A percentile compares a stretch with the other conserved stretches of the same genome.
These are phyloP conservation scores for Falco naumanni DNA, from an alignment of 2,797 vertebrate species.

Conservation along the genomic window DNA sequence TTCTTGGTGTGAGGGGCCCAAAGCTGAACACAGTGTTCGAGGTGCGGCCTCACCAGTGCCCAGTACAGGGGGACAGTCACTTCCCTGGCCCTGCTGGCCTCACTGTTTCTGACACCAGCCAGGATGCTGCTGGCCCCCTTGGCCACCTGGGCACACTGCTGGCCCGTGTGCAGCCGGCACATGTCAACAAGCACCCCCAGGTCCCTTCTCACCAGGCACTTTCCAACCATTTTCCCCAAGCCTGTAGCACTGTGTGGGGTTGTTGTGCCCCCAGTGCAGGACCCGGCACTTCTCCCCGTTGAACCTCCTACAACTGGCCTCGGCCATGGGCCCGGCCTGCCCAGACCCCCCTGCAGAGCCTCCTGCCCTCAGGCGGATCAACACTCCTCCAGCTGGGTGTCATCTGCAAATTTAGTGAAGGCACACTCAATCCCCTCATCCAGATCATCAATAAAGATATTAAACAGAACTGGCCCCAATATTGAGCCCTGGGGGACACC, in stretches of 20 bases:
- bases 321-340: not conserved
- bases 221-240: too few species aligned
- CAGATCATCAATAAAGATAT: not conserved
- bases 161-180: too few species aligned
- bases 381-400: not conserved
- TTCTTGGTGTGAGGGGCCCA: too few species aligned
- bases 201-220: too few species aligned
- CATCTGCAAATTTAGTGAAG: not conserved
- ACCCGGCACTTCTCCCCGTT: not conserved
- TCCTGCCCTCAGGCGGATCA: not conserved
- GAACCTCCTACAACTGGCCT: not conserved
- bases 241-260: too few species aligned
- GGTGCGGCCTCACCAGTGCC: not conserved
- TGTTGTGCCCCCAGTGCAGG: not conserved
- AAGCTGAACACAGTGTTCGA: not conserved
- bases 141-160: too few species aligned
- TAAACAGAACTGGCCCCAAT: not conserved
- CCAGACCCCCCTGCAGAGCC: not conserved
- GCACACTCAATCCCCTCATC: not conserved
- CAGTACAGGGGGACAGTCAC: too few species aligned
- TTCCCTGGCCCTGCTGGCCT: too few species aligned
- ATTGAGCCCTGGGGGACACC: not conserved
- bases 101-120: too few species aligned
- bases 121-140: too few species aligned
- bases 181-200: too few species aligned